A percentile compares a stretch with the other conserved stretches of the same genome.
Conservation (phyloP, 2,113 vertebrate species). For the Sturnus vulgaris region DNA sequence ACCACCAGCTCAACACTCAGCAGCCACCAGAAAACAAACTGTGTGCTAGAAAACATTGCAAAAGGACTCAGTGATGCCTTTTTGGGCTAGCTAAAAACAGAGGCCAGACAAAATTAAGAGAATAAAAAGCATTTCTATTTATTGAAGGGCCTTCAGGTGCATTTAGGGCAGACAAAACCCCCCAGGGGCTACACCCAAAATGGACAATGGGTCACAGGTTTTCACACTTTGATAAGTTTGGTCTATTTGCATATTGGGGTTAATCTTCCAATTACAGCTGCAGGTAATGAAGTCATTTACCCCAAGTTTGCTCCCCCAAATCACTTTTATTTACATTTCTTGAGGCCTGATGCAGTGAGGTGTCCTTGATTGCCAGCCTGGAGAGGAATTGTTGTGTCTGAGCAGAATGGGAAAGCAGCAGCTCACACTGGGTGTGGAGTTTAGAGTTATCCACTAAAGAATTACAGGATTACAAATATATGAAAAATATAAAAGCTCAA, state of each 20-base stretch:
- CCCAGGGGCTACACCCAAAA: neutral
- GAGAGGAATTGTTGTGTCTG: neutral
- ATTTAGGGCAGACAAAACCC: neutral
- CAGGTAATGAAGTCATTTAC: neutral
- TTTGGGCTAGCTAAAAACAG: neutral
- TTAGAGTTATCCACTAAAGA: fast-evolving
- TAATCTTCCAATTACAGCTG: neutral
- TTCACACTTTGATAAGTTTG: neutral
- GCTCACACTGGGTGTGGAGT: neutral
- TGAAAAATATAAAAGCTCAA: neutral
- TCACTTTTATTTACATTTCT: neutral
- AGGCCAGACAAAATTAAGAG: neutral
- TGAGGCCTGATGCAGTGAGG: neutral
- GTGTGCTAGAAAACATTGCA: neutral
- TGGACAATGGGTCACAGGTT: fast-evolving
- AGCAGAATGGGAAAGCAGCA: neutral
- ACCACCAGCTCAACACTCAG: neutral
- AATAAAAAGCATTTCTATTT: neutral
- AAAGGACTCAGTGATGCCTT: neutral
- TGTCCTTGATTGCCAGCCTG: neutral
- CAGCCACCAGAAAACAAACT: neutral
- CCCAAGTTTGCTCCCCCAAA: neutral
- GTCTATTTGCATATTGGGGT: neutral
- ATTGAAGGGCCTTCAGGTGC: neutral
- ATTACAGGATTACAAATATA: neutral